Percentiles rank a stretch among this genome's conserved stretches.
Conservation (phyloP, 2,797 vertebrate species). For the Pogonophryne albipinna region DNA sequence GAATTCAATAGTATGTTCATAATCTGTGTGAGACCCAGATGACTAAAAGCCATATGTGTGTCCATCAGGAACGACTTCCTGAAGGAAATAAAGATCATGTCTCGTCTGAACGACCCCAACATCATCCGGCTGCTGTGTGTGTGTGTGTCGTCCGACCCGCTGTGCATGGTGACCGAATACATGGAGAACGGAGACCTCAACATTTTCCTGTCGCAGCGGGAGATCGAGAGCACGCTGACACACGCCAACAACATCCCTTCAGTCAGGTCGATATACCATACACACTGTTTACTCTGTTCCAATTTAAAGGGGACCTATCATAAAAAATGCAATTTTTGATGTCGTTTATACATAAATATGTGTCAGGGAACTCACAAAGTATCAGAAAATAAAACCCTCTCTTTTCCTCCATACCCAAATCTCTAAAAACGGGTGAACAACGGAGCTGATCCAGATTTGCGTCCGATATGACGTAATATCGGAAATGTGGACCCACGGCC, state of each 20-base stretch:
- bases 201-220: conserved; percentile 88
- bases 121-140: conserved; percentile 91
- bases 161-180: conserved; percentile 88
- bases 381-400: background rate
- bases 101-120: conserved; percentile 89
- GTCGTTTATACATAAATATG: no score
- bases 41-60: no score
- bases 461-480: no score
- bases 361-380: no score
- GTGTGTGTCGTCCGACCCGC: conserved; percentile 87
- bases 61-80: conserved; percentile 88
- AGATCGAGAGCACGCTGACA: conserved; percentile 87
- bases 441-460: no score
- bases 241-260: conserved; percentile 86
- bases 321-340: no score
- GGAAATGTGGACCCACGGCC: no score
- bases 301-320: no score
- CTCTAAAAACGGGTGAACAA: background rate
- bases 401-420: background rate
- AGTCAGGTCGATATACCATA: conserved; percentile 74
- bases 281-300: no score
- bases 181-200: conserved; percentile 87
- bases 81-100: conserved; percentile 93
- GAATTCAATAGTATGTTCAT: no score
- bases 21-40: no score